These are phyloP conservation scores for Elaeidobius kamerunicus DNA, from an alignment of 2,888 invertebrate species.

Conservation along the genomic window DNA sequence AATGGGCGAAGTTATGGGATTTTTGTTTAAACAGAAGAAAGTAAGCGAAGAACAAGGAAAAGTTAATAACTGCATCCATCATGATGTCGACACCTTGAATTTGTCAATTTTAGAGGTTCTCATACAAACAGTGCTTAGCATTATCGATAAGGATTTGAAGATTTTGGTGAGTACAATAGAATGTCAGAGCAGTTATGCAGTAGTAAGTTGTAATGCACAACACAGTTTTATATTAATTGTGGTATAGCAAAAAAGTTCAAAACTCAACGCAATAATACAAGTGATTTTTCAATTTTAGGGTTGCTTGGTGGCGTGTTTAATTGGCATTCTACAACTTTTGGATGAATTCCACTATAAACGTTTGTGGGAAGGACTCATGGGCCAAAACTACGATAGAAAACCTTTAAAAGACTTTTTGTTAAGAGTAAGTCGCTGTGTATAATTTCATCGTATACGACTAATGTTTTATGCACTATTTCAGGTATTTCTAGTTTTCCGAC, in stretches of 20 bases:
- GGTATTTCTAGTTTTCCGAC: slow-evolving; percentile 63
- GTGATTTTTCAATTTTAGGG: slow-evolving; percentile 57
- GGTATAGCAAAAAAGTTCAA: background rate
- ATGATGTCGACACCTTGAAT: slow-evolving; percentile 81
- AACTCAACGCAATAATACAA: slow-evolving; percentile 3
- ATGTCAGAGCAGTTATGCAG: too few relatives aligned
- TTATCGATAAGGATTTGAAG: slow-evolving; percentile 66
- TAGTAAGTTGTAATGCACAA: too few relatives aligned
- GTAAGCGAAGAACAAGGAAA: slow-evolving; percentile 53
- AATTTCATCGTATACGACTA: too few relatives aligned
- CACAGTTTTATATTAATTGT: background rate
- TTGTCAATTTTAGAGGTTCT: slow-evolving; percentile 78
- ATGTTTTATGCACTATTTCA: too few relatives aligned
- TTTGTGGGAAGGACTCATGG: slow-evolving; percentile 78
- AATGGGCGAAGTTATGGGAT: slow-evolving; percentile 76
- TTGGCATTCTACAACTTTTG: slow-evolving; percentile 81
- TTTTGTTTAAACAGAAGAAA: slow-evolving; percentile 55
- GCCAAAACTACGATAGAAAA: slow-evolving; percentile 67
- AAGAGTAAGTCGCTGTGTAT: slow-evolving; percentile 62
- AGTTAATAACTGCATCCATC: slow-evolving; percentile 63
- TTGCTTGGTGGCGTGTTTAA: slow-evolving; percentile 80
- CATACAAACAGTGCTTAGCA: slow-evolving; percentile 78
- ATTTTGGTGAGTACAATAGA: slow-evolving; percentile 54
- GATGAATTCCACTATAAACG: slow-evolving; percentile 85
- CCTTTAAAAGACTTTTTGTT: slow-evolving; percentile 84